Evolutionary conservation across 2,888 invertebrate species (phyloP).

Genomic region (Ceraclea dissimilis): DNA sequence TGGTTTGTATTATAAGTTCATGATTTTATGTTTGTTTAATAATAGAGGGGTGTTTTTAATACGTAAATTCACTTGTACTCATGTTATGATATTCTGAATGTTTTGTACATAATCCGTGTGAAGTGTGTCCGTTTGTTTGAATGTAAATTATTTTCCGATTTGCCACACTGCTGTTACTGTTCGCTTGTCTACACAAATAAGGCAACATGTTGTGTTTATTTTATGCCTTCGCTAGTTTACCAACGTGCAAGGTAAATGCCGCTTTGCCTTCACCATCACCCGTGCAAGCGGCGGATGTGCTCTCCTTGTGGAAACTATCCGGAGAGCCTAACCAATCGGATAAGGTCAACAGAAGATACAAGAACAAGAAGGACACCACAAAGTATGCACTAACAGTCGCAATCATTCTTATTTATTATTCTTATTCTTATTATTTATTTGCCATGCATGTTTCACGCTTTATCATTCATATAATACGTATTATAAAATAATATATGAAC

Average conservation of each 20-base stretch:
- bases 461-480: background rate
- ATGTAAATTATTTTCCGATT: too few species aligned
- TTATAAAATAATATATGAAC: too few species aligned
- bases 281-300: slow-evolving; percentile 18
- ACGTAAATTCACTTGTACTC: too few species aligned
- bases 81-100: too few species aligned
- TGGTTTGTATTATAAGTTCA: too few species aligned
- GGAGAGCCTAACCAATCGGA: slow-evolving; percentile 20
- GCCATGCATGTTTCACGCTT: background rate
- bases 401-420: slow-evolving; percentile 6
- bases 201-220: slow-evolving; percentile 18
- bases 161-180: background rate
- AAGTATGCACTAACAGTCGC: slow-evolving; percentile 23
- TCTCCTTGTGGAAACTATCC: slow-evolving; percentile 16
- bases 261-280: slow-evolving; percentile 23
- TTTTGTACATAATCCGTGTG: too few species aligned
- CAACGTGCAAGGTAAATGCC: slow-evolving; percentile 23
- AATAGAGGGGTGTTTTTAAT: too few species aligned
- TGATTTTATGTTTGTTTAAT: too few species aligned
- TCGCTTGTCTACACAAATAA: slow-evolving; percentile 8
- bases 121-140: too few species aligned
- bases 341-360: slow-evolving; percentile 23
- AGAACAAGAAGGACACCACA: slow-evolving; percentile 25
- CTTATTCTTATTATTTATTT: background rate
- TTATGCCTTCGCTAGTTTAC: slow-evolving; percentile 19